Evolutionary conservation across 2,113 vertebrate species (phyloP), one percentile per base, ranked within the genome.

Genomic region (Colius striatus): DNA sequence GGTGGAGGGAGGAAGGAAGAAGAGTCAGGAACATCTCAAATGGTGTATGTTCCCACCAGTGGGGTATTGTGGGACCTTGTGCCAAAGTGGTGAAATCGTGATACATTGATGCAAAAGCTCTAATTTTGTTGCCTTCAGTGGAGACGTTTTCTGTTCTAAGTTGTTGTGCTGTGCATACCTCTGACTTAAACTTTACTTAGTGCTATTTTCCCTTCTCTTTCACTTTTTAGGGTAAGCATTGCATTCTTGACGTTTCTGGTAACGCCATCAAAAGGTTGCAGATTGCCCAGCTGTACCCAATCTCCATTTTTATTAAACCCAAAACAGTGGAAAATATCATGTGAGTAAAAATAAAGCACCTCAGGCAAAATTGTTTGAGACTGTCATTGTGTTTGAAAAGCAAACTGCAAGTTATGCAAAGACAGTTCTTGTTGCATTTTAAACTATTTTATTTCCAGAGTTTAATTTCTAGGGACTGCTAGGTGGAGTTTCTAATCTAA

Each of bases 191-290:
- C 50, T 81, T 89, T 92, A 41, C 88, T 95, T 47, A 91, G 38
- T 90, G 26, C 23, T 9, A 1, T 91, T 63, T 96, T 95, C 25
- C n/a, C 4, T 81, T 92, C 18, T 93, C 62, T 78, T 41, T 94
- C 65, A 47, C 88, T 93, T 54, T 90, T 92, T 97, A 99, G 99
- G 99, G 99, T 19, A 99, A 99, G 97, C 99, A 99, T 90, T 99
- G 99, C 95, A 99, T 99, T 95, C 98, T 99, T 53, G 99, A 99
- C 89, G 99, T 99, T 77, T 99, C 99, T 13, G 99, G 99, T 85
- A 99, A 99, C 78, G 99, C 99, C 26, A 99, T 99, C 97, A 99
- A 99, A 97, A 98, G 99, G 88, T 98, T 99, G 71, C 99, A 99
- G 96, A 98, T 99, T 82, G 99, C 99, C 63, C 98, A 98, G 95